Evolutionary conservation across 2,113 vertebrate genomes (phyloP), one percentile per base, ranked within the genome.

Genomic region (Sisor rabdophorus): DNA sequence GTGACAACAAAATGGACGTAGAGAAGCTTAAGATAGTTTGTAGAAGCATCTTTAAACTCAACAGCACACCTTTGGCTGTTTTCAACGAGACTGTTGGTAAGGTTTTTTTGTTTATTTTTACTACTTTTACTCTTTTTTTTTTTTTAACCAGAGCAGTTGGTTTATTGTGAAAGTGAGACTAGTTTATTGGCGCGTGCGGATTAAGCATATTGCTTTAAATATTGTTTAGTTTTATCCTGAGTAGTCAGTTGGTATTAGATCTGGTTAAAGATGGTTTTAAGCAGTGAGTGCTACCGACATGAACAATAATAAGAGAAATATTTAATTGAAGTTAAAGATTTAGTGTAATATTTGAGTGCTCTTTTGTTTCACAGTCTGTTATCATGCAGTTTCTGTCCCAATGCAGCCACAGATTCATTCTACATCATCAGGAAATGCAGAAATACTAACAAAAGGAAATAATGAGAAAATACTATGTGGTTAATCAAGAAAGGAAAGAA

Each of bases 31-130:
- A 92, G 77, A 87, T 68, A 55, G 89, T 90, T 13, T 89, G 97
- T 73, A 82, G 88, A 82, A 93, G 88, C 83, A 91, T 99, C 86
- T 99, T 98, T 85, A 91, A 87, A 75, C 86, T 94, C 77, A 87
- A 92, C 75, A 88, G 84, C 59, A 60, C 84, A 12, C 83, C 87
- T 55, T 86, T 98, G 76, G 68, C 86, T 16, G 52, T 98, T 84
- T 97, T 93, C 88, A 90, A 81, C 69, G 91, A 90, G 32, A 87
- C 86, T 53, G 87, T 88, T 85, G 96, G 97, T 98, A 86, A 87
- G 89, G 79, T 28, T 5, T 56, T 56, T 11, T 36, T 11, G 8
- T 20, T 63, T 44, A 36, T 36, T 36, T 36, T n/a, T n/a, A n/a
- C n/a, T n/a, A n/a, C n/a, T n/a, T n/a, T n/a, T n/a, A n/a, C n/a